Conservation (phyloP, 2,888 invertebrate genomes). For the Eutolmus rufibarbis region DNA sequence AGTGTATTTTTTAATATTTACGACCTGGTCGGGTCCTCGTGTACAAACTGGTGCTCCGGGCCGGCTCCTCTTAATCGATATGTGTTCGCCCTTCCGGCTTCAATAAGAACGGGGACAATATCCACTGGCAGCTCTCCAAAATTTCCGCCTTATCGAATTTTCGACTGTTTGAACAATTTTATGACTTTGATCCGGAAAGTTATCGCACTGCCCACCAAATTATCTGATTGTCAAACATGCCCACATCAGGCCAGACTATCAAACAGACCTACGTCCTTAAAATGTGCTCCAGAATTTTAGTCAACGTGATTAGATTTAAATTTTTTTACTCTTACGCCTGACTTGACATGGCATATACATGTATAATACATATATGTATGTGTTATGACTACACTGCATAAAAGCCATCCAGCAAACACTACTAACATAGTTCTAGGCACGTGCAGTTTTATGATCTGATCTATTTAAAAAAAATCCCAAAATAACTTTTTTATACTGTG, state of each 20-base stretch:
- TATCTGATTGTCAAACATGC: constrained; percentile 34
- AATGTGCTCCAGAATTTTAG: background rate
- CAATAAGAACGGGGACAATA: constrained; percentile 31
- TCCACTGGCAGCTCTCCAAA: constrained; percentile 27
- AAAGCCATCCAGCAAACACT: background rate
- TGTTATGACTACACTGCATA: background rate
- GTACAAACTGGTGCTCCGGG: background rate
- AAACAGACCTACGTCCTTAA: background rate
- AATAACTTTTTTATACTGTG: background rate
- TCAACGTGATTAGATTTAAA: background rate
- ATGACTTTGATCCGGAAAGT: constrained; percentile 34
- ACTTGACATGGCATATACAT: background rate
- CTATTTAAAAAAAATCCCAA: background rate
- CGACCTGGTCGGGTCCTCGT: constrained; percentile 7
- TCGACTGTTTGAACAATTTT: constrained; percentile 36
- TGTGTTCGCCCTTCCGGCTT: constrained; percentile 22
- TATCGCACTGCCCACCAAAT: constrained; percentile 28
- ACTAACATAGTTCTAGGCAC: background rate
- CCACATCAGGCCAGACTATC: background rate
- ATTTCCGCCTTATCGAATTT: constrained; percentile 35
- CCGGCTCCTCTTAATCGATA: constrained; percentile 23
- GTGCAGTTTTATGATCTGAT: background rate
- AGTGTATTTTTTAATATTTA: constrained; percentile 29
- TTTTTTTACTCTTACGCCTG: background rate
- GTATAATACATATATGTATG: no score